Percentiles rank a stretch among this genome's conserved stretches.
These are phyloP conservation scores for Ateles fusciceps DNA, from an alignment of 2,797 vertebrate species.

Conservation along the genomic window DNA sequence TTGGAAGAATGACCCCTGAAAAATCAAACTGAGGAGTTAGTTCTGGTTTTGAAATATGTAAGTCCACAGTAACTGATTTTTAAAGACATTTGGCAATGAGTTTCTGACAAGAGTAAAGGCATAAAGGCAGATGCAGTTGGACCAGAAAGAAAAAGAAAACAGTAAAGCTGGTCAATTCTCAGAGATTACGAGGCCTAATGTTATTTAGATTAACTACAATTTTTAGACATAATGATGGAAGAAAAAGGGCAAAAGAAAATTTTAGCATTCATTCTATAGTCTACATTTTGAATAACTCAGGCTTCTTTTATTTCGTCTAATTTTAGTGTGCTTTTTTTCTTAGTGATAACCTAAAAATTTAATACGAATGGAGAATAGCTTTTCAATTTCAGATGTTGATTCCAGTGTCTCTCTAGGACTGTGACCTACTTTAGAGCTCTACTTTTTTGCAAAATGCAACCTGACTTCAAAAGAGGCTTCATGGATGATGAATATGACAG, in stretches of 20 bases:
- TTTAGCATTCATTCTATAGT: background rate
- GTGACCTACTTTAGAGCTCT: conserved; percentile 76
- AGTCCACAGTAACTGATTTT: conserved; percentile 56
- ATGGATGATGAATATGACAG: conserved; percentile 45
- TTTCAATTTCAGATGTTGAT: conserved; percentile 76
- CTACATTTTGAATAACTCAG: background rate
- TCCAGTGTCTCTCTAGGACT: conserved; percentile 68
- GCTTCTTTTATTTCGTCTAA: conserved; percentile 52
- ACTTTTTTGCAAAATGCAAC: conserved; percentile 55
- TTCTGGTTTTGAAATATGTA: conserved; percentile 29
- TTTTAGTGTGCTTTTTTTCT: conserved; percentile 58
- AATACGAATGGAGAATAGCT: conserved; percentile 67
- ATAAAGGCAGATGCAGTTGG: background rate
- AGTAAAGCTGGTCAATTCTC: background rate
- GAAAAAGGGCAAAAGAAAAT: conserved; percentile 52
- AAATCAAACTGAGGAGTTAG: conserved; percentile 41
- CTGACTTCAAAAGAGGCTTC: conserved; percentile 58
- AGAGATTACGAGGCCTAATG: background rate
- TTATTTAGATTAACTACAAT: background rate
- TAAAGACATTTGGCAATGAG: conserved; percentile 34
- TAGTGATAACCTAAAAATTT: conserved; percentile 69
- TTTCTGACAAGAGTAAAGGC: background rate
- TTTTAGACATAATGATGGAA: background rate
- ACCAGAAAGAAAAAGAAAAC: background rate
- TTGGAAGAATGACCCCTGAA: conserved; percentile 1